Evolutionary conservation across 2,888 invertebrate species (phyloP).

Genomic region (Pimpla rufipes): DNA sequence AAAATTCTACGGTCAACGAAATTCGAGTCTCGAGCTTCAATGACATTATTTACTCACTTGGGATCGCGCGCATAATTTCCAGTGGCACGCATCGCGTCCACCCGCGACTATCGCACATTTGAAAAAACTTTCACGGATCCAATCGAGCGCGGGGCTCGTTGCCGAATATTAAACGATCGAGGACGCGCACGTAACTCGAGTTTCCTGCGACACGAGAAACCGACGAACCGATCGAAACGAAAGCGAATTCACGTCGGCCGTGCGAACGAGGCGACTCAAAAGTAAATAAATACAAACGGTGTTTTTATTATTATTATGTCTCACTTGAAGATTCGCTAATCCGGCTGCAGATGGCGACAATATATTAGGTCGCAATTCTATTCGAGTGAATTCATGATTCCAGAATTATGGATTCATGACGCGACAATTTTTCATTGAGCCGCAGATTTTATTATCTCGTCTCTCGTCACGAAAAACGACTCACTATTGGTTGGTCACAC

Average conservation of each 20-base stretch:
- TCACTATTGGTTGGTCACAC: constrained; percentile 32
- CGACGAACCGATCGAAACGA: constrained; percentile 42
- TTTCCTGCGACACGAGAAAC: neutral
- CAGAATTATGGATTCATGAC: neutral
- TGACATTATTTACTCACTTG: constrained; percentile 42
- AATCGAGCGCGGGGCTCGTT: constrained; percentile 11
- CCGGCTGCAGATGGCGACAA: neutral
- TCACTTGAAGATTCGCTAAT: neutral
- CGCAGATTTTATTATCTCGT: neutral
- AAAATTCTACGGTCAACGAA: neutral
- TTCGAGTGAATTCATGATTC: neutral
- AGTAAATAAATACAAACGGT: constrained; percentile 38
- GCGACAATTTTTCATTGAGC: neutral
- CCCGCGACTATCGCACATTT: constrained; percentile 30
- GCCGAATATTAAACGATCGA: constrained; percentile 44
- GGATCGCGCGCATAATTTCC: constrained; percentile 45
- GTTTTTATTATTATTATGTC: neutral
- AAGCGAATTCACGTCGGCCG: neutral
- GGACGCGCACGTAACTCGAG: constrained; percentile 30
- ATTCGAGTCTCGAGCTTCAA: constrained; percentile 36
- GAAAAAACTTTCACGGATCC: constrained; percentile 55
- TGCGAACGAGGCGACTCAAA: constrained; percentile 6
- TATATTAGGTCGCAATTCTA: neutral
- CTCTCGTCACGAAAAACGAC: neutral
- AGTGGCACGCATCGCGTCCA: constrained; percentile 31